Conservation (phyloP, 2,888 invertebrate genomes). For the Caenorhabditis sp. region DNA sequence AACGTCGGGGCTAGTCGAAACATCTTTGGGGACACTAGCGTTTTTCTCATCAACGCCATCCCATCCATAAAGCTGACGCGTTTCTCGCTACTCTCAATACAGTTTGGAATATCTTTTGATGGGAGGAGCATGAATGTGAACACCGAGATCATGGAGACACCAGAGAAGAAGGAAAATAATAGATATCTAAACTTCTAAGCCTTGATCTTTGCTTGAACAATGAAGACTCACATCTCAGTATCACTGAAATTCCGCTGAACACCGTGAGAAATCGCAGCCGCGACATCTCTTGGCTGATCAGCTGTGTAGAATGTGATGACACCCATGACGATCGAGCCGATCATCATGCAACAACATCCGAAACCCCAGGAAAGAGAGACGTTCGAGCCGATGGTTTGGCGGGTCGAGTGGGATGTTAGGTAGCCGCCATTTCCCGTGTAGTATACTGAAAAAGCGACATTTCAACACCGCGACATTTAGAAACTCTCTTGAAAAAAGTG, state of each 20-base stretch:
- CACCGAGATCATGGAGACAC: constrained; percentile 30
- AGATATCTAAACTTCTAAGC: constrained; percentile 12
- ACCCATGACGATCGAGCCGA: constrained; percentile 27
- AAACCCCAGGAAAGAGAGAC: constrained; percentile 45
- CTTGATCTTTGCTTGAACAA: background rate
- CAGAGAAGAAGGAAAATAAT: constrained; percentile 37
- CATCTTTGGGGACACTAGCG: constrained; percentile 23
- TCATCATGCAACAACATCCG: constrained; percentile 38
- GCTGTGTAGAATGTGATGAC: constrained; percentile 15
- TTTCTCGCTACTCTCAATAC: constrained; percentile 35
- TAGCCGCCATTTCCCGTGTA: constrained; percentile 51
- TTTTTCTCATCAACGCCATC: constrained; percentile 13
- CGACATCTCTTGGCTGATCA: background rate
- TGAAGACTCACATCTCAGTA: constrained; percentile 30
- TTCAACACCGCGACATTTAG: background rate
- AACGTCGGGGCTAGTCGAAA: constrained; percentile 39
- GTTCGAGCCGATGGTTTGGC: constrained; percentile 45
- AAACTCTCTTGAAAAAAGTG: too few relatives aligned
- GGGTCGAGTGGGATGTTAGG: constrained; percentile 43
- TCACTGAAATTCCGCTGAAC: constrained; percentile 31
- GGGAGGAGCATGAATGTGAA: constrained; percentile 42
- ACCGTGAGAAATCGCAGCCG: background rate
- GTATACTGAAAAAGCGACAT: constrained; percentile 30
- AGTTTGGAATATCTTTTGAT: constrained; percentile 37
- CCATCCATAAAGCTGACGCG: constrained; percentile 11